These are phyloP conservation scores for Limnephilus rhombicus DNA, from an alignment of 2,888 invertebrate species.

Conservation along the genomic window DNA sequence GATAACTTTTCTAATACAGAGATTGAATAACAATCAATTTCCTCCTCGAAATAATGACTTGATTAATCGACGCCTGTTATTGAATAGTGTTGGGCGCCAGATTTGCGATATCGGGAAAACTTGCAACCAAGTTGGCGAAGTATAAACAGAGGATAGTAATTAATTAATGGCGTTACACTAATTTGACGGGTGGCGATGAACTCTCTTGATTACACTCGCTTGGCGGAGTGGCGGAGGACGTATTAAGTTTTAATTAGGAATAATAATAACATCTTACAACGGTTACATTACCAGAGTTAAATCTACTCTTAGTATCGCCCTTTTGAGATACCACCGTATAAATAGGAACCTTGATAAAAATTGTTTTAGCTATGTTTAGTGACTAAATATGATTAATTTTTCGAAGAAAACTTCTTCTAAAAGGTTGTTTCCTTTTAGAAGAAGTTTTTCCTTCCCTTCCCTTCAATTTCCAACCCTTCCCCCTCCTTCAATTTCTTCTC, in stretches of 20 bases:
- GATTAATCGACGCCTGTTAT: neutral
- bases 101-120: conserved; percentile 25
- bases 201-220: conserved; percentile 42
- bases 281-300: neutral
- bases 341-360: neutral
- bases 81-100: neutral
- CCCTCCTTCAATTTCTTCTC: no score
- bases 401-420: no score
- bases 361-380: neutral
- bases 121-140: neutral
- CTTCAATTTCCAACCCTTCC: no score
- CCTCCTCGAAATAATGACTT: neutral
- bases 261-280: neutral
- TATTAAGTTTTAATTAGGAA: neutral
- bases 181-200: conserved; percentile 58
- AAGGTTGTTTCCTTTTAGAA: no score
- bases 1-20: neutral
- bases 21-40: neutral
- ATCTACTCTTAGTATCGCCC: neutral
- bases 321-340: neutral
- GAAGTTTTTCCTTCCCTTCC: no score
- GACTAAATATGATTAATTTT: neutral
- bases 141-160: conserved; percentile 18
- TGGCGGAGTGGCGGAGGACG: neutral
- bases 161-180: conserved; percentile 58